Evolutionary conservation across 2,113 vertebrate genomes (phyloP).

Genomic region (Steatornis caripensis): DNA sequence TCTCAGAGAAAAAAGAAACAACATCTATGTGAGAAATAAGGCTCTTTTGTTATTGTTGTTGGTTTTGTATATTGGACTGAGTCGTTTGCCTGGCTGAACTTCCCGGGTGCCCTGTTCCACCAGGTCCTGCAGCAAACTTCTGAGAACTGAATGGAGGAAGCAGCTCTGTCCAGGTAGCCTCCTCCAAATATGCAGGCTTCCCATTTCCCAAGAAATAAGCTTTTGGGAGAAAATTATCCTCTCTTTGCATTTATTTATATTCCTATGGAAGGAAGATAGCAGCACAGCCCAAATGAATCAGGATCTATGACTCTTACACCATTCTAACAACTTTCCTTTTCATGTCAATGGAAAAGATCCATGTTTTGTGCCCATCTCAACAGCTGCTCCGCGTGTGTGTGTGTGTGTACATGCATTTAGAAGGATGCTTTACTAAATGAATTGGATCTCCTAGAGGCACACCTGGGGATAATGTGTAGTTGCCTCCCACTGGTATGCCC

Average conservation of each 20-base stretch:
- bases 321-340: background rate
- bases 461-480: conserved; percentile 41
- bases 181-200: background rate
- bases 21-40: background rate
- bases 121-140: background rate
- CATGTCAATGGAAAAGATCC: background rate
- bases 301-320: background rate
- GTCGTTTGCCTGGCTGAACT: background rate
- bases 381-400: background rate
- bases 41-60: background rate
- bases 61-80: background rate
- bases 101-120: background rate
- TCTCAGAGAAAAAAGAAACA: background rate
- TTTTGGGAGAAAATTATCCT: background rate
- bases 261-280: background rate
- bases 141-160: background rate
- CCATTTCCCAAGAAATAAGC: background rate
- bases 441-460: conserved; percentile 36
- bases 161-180: background rate
- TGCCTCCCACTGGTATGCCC: conserved; percentile 27
- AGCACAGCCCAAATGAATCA: background rate
- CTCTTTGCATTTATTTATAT: background rate
- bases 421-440: conserved; percentile 61
- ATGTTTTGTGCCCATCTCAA: background rate
- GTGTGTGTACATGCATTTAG: background rate